Evolutionary conservation across 2,797 vertebrate genomes (phyloP), one percentile per base, ranked within the genome.

Genomic region (Peromyscus melanophrys): DNA sequence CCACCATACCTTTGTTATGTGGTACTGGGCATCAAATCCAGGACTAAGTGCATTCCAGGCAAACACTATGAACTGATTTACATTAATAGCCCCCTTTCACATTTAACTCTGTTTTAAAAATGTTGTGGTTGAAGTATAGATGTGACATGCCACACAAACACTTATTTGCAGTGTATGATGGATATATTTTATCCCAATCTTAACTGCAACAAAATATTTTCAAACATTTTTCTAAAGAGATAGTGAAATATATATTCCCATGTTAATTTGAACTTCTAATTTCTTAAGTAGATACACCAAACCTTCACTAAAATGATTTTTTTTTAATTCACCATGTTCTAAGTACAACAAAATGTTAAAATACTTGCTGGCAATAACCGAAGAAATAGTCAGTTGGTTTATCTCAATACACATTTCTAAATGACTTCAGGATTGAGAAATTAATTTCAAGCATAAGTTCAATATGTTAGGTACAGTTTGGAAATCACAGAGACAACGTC

Each of bases 371-470:
- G 1, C 14, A 90, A 43, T 93, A 75, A 94, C 52, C 9, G 94
- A 85, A 95, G n/a, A 49, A 87, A 67, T 85, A 88, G 63, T 69
- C 92, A 90, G 73, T 43, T 97, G 90, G 65, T 92, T 88, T 90
- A 89, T 63, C 29, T 89, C 95, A 78, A 90, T 63, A 34, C 82
- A 31, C n/a, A 77, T 96, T 93, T 90, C 17, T 85, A 95, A 95
- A 89, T 85, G 75, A 67, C 55, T 92, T 91, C 6, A 95, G 14
- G 7, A 75, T 59, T 71, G 27, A 95, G 67, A 94, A 93, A 82
- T 76, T 12, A 93, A 91, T 92, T 95, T 96, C 43, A 75, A 55
- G 69, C 16, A 31, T 37, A 92, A 95, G 31, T 81, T 61, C 6
- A 97, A 78, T 76, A 61, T 80, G 5, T 59, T 90, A 76, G 67